Conservation (phyloP, 2,888 invertebrate species). For the Therioaphis trifolii region DNA sequence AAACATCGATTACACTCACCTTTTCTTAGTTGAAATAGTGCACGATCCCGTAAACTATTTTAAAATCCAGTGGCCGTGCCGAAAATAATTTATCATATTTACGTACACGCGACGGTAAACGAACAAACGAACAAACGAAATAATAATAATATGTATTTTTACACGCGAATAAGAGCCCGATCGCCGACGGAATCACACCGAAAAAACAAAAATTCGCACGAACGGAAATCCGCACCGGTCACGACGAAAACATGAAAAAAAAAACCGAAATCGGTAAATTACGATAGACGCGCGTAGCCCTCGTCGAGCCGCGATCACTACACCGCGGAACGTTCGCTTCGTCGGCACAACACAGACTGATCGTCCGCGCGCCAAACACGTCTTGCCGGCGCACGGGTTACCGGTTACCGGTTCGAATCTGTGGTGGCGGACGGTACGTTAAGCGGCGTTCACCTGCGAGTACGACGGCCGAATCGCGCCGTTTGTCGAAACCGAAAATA, state of each 20-base stretch:
- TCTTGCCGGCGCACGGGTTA: conserved; percentile 36
- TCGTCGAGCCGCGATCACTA: background rate
- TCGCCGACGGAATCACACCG: background rate
- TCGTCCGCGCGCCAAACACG: conserved; percentile 22
- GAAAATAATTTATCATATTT: background rate
- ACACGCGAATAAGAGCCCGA: background rate
- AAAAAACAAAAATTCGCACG: background rate
- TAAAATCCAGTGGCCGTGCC: conserved; percentile 18
- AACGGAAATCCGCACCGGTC: background rate
- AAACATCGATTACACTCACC: background rate
- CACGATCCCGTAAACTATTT: background rate
- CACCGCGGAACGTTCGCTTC: conserved; percentile 39
- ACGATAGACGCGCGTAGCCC: conserved; percentile 5
- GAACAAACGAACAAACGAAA: background rate
- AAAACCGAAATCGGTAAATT: conserved; percentile 6
- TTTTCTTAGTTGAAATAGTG: background rate
- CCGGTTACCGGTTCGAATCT: conserved; percentile 57
- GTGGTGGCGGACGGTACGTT: conserved; percentile 40
- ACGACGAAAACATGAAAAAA: background rate
- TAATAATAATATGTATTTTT: no score
- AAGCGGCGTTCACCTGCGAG: conserved; percentile 39
- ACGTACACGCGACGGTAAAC: no score
- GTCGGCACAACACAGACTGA: conserved; percentile 54
- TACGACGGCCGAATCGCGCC: no score
- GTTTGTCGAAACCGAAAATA: no score